Evolutionary conservation across 2,797 vertebrate species (phyloP).

Genomic region (Acanthurus lineatus): DNA sequence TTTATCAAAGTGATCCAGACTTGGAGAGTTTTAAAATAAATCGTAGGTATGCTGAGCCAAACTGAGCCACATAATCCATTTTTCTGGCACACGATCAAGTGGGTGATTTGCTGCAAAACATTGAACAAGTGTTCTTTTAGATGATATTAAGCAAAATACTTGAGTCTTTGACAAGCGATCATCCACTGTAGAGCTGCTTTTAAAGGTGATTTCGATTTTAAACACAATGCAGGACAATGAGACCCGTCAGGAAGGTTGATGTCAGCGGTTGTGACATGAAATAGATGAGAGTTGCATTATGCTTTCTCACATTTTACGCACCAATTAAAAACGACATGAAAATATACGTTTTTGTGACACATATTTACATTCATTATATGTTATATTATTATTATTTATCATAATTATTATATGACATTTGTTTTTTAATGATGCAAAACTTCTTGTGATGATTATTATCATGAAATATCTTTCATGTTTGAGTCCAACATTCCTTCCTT

Average conservation of each 20-base stretch:
- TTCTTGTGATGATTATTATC: no score
- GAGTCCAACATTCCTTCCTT: neutral
- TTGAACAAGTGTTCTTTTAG: neutral
- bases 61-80: neutral
- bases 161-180: constrained; percentile 2
- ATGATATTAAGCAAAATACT: constrained; percentile 31
- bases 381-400: no score
- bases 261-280: neutral
- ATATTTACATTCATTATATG: no score
- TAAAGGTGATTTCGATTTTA: constrained; percentile 4
- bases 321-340: no score
- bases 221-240: neutral
- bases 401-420: no score
- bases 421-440: no score
- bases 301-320: no score
- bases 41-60: neutral
- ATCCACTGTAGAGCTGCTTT: neutral
- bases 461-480: neutral
- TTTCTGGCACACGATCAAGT: constrained; percentile 5
- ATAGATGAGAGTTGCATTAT: no score
- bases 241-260: neutral
- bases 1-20: neutral
- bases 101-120: neutral
- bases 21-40: neutral
- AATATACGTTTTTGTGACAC: no score